Evolutionary conservation across 1,140 invertebrate species (phyloP).

Genomic region (Drosophila leontia): DNA sequence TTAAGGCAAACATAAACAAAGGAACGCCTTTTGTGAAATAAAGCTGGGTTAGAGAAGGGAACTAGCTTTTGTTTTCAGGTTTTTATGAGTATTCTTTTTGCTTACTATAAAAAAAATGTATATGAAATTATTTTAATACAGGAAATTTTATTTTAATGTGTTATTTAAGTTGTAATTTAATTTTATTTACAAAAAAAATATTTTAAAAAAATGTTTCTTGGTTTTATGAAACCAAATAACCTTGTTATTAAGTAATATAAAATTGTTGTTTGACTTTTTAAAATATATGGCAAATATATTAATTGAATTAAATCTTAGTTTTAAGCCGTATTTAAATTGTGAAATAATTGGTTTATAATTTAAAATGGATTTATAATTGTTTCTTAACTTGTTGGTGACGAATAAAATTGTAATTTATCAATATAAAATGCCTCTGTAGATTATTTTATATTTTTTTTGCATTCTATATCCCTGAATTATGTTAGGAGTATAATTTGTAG

Average conservation of each 20-base stretch:
- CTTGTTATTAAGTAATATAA: not conserved
- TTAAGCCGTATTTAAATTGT: not conserved
- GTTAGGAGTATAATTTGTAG: no score
- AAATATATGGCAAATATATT: not conserved
- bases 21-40: not conserved
- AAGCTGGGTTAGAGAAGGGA: no score
- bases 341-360: not conserved
- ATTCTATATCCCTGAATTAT: not conserved
- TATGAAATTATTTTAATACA: not conserved
- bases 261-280: no score
- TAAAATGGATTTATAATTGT: not conserved
- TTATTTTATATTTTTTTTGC: not conserved
- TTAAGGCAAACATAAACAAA: constrained; percentile 19
- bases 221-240: not conserved
- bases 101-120: not conserved
- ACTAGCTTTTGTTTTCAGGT: not conserved
- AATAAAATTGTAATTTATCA: not conserved
- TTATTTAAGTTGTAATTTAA: not conserved
- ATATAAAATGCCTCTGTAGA: not conserved
- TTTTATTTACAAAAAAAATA: not conserved
- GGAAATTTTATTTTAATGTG: not conserved
- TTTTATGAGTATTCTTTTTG: not conserved
- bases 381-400: not conserved
- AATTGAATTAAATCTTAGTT: not conserved
- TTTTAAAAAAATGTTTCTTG: not conserved